phyloP scores from a whole-genome alignment of 2,888 invertebrate species.

The Piscicola geometra region DNA sequence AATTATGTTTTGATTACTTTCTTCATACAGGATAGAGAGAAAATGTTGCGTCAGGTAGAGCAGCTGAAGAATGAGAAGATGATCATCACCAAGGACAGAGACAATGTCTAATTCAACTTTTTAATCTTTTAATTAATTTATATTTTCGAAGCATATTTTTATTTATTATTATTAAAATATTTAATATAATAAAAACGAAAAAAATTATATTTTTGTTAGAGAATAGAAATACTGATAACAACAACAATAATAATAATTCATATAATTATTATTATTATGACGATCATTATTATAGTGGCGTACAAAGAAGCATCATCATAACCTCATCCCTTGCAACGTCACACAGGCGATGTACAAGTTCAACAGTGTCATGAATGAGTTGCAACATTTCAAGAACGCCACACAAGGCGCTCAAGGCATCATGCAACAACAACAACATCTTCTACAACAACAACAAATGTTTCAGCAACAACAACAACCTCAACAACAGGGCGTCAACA shows the following conservation, averaged over 20 bases:
- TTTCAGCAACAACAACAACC: slow-evolving; percentile 7
- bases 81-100: no score
- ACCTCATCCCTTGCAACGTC: no score
- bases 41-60: not conserved
- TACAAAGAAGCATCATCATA: no score
- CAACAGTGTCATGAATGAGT: not conserved
- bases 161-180: no score
- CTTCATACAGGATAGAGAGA: not conserved
- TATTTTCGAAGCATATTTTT: not conserved
- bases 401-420: not conserved
- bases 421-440: not conserved
- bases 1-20: not conserved
- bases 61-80: not conserved
- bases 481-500: not conserved
- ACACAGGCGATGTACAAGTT: slow-evolving; percentile 4
- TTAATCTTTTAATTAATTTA: not conserved
- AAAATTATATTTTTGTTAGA: not conserved
- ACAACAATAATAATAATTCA: no score
- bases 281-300: no score
- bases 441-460: not conserved
- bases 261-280: no score
- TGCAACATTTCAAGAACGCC: not conserved
- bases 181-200: no score
- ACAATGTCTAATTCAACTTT: not conserved
- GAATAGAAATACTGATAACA: no score